phyloP scores from a whole-genome alignment of 1,140 invertebrate species.

The Proales similis region DNA sequence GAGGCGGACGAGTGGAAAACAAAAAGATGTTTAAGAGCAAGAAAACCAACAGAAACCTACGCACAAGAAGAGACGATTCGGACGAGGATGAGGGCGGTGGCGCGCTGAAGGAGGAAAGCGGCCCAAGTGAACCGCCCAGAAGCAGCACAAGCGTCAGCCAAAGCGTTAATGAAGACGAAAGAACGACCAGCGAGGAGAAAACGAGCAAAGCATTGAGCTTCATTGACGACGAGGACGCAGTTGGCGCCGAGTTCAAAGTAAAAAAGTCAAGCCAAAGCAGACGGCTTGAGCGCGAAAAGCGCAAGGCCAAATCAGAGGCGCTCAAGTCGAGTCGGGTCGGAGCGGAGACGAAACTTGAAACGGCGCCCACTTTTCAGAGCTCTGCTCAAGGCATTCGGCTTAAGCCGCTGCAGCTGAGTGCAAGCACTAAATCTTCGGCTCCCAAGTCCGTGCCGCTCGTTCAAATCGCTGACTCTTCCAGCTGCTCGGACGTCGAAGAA shows the following conservation, averaged over 20 bases:
- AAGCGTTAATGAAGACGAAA: slow-evolving; percentile 10
- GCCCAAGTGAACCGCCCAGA: not conserved
- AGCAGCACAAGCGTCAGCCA: not conserved
- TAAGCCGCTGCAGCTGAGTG: slow-evolving; percentile 7
- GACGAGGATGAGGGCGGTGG: slow-evolving; percentile 15
- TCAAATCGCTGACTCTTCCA: not conserved
- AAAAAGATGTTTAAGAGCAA: slow-evolving; percentile 13
- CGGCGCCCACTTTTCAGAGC: slow-evolving; percentile 39
- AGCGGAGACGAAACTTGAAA: slow-evolving; percentile 23
- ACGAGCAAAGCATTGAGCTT: slow-evolving; percentile 39
- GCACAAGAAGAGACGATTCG: slow-evolving; percentile 7
- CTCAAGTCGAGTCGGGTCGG: slow-evolving; percentile 44
- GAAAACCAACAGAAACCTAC: slow-evolving; percentile 33
- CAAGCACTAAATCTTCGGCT: not conserved
- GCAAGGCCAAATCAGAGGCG: slow-evolving; percentile 66
- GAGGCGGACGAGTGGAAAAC: too few species aligned
- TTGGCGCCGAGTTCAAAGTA: slow-evolving; percentile 81
- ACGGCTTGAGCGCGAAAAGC: slow-evolving; percentile 73
- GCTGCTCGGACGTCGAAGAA: slow-evolving; percentile 8
- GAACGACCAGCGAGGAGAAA: slow-evolving; percentile 23
- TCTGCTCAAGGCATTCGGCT: slow-evolving; percentile 26
- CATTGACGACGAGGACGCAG: slow-evolving; percentile 56
- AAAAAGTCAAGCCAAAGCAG: slow-evolving; percentile 88
- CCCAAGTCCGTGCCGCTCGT: not conserved
- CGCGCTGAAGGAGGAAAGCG: slow-evolving; percentile 20